Evolutionary conservation across 2,113 vertebrate species (phyloP).

Genomic region (Aplodontia rufa): DNA sequence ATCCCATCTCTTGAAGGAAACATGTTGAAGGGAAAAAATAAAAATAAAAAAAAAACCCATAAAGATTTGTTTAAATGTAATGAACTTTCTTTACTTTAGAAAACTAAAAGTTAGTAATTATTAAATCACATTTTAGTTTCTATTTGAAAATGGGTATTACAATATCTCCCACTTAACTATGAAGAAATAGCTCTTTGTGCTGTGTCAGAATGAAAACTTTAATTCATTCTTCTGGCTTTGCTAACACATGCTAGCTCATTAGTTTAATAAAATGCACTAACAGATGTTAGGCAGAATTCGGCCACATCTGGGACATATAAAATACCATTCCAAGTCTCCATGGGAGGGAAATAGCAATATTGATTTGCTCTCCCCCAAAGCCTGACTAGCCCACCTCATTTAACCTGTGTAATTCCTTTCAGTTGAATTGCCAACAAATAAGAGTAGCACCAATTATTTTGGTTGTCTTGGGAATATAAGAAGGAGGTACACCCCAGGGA

Average conservation of each 20-base stretch:
- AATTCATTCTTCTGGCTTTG: conserved; percentile 53
- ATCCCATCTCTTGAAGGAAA: conserved; percentile 8
- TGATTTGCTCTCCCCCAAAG: conserved; percentile 24
- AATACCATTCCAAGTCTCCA: conserved; percentile 62
- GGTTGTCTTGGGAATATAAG: conserved; percentile 30
- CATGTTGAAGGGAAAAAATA: conserved; percentile 5
- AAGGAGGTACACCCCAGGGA: conserved; percentile 39
- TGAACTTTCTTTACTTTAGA: conserved; percentile 43
- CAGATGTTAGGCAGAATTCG: conserved; percentile 73
- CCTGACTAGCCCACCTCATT: conserved; percentile 31
- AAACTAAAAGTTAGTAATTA: conserved; percentile 43
- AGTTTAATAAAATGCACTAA: conserved; percentile 70
- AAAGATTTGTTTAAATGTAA: conserved; percentile 24
- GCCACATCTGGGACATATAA: conserved; percentile 74
- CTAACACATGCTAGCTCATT: conserved; percentile 59
- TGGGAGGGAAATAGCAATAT: conserved; percentile 39
- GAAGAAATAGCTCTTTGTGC: conserved; percentile 15
- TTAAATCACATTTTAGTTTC: conserved; percentile 41
- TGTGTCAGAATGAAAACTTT: conserved; percentile 57
- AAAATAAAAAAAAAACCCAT: not conserved
- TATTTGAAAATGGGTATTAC: conserved; percentile 22
- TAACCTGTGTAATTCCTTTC: conserved; percentile 35
- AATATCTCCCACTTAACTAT: conserved; percentile 1
- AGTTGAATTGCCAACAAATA: not conserved
- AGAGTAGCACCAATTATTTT: conserved; percentile 23